Base-by-base conservation (phyloP, 2,888 invertebrate species). In the Eristalis intricaria region DNA sequence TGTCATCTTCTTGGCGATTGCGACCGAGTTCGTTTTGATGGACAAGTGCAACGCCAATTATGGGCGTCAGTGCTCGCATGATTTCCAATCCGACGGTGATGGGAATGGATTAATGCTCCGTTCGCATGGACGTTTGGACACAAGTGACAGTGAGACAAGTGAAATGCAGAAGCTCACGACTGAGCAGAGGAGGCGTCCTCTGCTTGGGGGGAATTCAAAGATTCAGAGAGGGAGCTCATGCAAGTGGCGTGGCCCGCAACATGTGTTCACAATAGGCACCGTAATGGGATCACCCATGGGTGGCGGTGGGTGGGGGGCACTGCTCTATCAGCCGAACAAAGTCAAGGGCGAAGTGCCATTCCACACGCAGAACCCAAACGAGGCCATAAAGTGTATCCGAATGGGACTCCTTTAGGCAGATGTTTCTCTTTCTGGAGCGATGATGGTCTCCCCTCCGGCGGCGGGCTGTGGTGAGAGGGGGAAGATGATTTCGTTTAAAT, bases 11-110 rank as follows among this genome's bases (percentile, higher is more conserved):
- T 8, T 19, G 50, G 32, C 8, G 32, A 13, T 19, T 2, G 10
- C 38, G 40, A 38, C 61, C 22, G n/a, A 65, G 70, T 78, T 64
- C 65, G 65, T 56, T 64, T 29, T 76, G 64, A 81, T 64, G 58
- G 76, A 76, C 63, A 61, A 68, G 69, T 66, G 75, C 32, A 64
- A 10, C 29, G 26, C 69, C 75, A 75, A 75, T 75, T 81, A 81
- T 69, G 68, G 74, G 69, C 43, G 23, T 56, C 63, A 26, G 56
- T 61, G 40, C 15, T 5, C 2, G 29, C 10, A 26, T 66, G 65
- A 73, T 60, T 43, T 50, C 38, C 40, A 40, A 19, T 50, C 50
- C 19, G 19, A 1, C 8, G 19, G 50, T 19, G 38, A 38, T 13
- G 38, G 13, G 38, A 38, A 38, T 13, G 13, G 38, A 38, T 38